phyloP scores from a whole-genome alignment of 2,888 invertebrate genomes.

The Psococerastis gibbosa region DNA sequence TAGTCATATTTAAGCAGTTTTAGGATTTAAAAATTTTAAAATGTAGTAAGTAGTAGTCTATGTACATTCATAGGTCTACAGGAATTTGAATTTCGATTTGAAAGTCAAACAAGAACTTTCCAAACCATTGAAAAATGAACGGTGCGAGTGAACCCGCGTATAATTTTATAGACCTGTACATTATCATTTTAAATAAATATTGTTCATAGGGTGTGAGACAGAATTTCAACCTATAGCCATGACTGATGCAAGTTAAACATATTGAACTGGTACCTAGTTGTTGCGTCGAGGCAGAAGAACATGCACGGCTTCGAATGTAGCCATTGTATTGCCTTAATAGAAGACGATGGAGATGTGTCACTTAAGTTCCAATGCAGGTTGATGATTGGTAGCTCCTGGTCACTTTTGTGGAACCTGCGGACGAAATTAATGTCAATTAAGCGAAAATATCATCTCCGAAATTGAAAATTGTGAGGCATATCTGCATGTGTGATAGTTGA shows the following conservation, averaged over 20 bases:
- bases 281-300: slow-evolving; percentile 29
- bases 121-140: no score
- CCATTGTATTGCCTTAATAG: slow-evolving; percentile 31
- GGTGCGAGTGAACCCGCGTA: neutral
- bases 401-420: slow-evolving; percentile 25
- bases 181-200: no score
- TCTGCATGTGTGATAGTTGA: no score
- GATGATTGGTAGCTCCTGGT: slow-evolving; percentile 26
- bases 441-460: no score
- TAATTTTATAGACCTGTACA: neutral
- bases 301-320: slow-evolving; percentile 31
- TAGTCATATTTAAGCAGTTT: slow-evolving; percentile 59
- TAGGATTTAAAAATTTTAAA: no score
- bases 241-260: neutral
- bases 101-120: no score
- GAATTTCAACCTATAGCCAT: neutral
- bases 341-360: slow-evolving; percentile 14
- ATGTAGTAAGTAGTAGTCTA: no score
- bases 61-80: no score
- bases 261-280: slow-evolving; percentile 22
- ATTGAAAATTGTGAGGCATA: no score
- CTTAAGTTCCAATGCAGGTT: slow-evolving; percentile 16
- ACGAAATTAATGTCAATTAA: no score
- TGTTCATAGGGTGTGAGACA: no score
- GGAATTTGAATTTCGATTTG: no score